Base-by-base conservation (phyloP, 2,888 invertebrate species). In the Lomographa bimaculata region DNA sequence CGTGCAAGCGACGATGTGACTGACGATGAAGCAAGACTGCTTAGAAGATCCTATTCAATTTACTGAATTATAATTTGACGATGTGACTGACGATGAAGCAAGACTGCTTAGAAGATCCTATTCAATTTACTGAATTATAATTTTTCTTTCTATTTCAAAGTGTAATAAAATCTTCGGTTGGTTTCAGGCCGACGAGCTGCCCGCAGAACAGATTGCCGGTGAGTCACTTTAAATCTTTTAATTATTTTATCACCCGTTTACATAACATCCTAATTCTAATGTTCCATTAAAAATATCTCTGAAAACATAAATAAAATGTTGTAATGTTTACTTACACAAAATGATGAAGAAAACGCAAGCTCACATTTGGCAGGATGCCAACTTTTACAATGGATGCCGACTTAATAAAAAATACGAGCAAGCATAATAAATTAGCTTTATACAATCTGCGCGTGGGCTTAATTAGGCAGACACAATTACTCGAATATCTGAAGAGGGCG, bases 161-260 rank as follows among this genome's bases (percentile, higher is more conserved):
- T n/a, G n/a, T n/a, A n/a, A n/a, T n/a, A n/a, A n/a, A n/a, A n/a
- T n/a, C n/a, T n/a, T n/a, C n/a, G n/a, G n/a, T n/a, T n/a, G n/a
- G n/a, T 91, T 91, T 53, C 91, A 96, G 96, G 95, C 93, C 72
- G 95, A 97, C 86, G 97, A 97, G 90, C 93, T 97, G 74, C 96
- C 96, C 46, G 92, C 96, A 86, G 96, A 97, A 92, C 97, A 97
- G 90, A 93, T 96, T 71, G 95, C 95, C 81, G 95, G 96, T 96
- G 91, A 92, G 94, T 91, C 18, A 21, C 6, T 40, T 26, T 38
- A 23, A 30, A 16, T 7, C n/a, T 17, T 24, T 18, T 17, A 2
- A 21, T 6, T 9, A 21, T 4, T 30, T 21, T n/a, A n/a, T n/a
- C 3, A 9, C 5, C n/a, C 40, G 17, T 41, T 26, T 12, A 12